These are phyloP conservation scores for Carabus problematicus DNA, from an alignment of 2,888 invertebrate species.

Conservation along the genomic window DNA sequence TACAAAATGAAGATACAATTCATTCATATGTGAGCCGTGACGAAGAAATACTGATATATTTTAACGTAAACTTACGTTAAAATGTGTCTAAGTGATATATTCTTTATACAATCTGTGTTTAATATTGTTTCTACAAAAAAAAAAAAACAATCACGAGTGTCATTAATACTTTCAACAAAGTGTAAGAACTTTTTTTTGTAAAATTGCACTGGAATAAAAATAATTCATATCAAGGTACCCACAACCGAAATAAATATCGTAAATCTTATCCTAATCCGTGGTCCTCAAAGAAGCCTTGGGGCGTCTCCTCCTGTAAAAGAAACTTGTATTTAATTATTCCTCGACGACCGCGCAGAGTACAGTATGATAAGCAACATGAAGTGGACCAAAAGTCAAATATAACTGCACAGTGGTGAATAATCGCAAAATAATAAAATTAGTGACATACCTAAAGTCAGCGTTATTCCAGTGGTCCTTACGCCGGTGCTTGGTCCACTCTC, in stretches of 20 bases:
- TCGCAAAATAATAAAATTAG: conserved; percentile 16
- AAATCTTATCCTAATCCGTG: conserved; percentile 91
- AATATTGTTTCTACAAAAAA: conserved; percentile 16
- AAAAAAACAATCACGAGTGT: conserved; percentile 34
- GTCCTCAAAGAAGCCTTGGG: conserved; percentile 99
- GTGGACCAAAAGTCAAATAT: conserved; percentile 47
- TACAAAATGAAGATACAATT: background rate
- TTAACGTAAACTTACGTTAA: too few species aligned
- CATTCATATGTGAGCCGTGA: conserved; percentile 27
- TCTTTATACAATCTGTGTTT: conserved; percentile 1
- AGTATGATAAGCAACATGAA: conserved; percentile 46
- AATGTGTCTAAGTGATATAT: too few species aligned
- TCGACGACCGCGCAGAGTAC: conserved; percentile 41
- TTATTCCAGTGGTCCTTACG: conserved; percentile 19
- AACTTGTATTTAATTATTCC: conserved; percentile 46
- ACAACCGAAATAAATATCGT: conserved; percentile 26
- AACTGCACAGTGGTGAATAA: conserved; percentile 41
- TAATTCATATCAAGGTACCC: conserved; percentile 34
- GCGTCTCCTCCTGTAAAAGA: conserved; percentile 97
- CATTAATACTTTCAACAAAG: conserved; percentile 26
- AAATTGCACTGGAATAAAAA: conserved; percentile 40
- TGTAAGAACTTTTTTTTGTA: conserved; percentile 27
- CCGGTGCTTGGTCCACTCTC: conserved; percentile 38
- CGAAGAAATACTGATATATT: too few species aligned
- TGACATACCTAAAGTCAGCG: conserved; percentile 34